Base-by-base conservation (phyloP, 2,113 vertebrate species). In the Lutjanus erythropterus region DNA sequence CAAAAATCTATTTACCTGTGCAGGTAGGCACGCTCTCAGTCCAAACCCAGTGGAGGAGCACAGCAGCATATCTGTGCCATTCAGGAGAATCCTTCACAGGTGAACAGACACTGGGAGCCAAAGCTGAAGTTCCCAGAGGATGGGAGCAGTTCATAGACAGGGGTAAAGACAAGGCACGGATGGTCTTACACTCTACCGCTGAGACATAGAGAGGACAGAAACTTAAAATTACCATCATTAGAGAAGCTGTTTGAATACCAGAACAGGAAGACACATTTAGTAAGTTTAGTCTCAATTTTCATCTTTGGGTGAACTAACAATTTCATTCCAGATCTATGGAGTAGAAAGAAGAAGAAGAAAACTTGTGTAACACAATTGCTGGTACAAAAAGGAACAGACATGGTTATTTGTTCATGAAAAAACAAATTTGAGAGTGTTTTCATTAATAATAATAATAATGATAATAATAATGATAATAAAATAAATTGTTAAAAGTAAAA, bases 31-130 rank as follows among this genome's bases (percentile, higher is more conserved):
- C 2, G 0, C 56, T 2, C 12, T 73, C 15, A 33, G 70, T 94
- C 95, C 95, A 96, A 1, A 52, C 8, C 94, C 95, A 11, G 70
- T 9, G 33, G 93, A 85, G 23, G 71, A 85, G 73, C 96, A 96
- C 1, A 39, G n/a, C 5, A 90, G 42, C 16, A 0, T 25, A 0
- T 37, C 71, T 0, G 91, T 93, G 15, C 94, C 95, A 6, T 93
- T 91, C 15, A 95, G 79, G 42, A n/a, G 35, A 78, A 95, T 5
- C 93, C 94, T 2, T 71, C 62, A 71, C 95, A 96, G 33, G 29
- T 27, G 81, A 96, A 95, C 41, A 71, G 68, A 66, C 95, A 96
- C 56, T 69, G 18, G 5, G 96, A 93, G 16, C 75, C 81, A 10
- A 93, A 95, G 77, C 90, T 94, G 88, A 95, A 94, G 7, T 84